Evolutionary conservation across 2,888 invertebrate genomes (phyloP).

Genomic region (Omphaloscelis lunosa): DNA sequence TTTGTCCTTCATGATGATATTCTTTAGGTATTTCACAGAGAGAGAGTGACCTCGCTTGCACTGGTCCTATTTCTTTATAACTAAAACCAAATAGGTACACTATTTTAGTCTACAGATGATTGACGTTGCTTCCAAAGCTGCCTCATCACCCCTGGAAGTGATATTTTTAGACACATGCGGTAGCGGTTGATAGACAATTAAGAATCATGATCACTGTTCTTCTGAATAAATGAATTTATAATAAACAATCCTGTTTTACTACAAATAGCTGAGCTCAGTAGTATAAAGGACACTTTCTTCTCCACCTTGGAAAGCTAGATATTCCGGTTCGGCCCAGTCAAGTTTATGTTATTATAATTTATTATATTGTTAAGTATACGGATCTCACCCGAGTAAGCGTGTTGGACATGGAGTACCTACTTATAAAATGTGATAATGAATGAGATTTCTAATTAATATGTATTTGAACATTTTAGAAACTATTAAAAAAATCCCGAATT

Average conservation of each 20-base stretch:
- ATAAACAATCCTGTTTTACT: constrained; percentile 12
- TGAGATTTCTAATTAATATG: neutral
- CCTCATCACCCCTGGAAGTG: neutral
- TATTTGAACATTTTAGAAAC: neutral
- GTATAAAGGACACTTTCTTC: constrained; percentile 59
- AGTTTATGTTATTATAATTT: constrained; percentile 48
- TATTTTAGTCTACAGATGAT: neutral
- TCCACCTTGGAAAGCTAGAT: constrained; percentile 61
- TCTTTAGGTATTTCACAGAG: neutral
- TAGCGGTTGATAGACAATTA: neutral
- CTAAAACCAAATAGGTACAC: neutral
- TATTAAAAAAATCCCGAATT: too few relatives aligned
- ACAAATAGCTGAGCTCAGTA: constrained; percentile 32
- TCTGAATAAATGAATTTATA: neutral
- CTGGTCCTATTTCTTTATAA: neutral
- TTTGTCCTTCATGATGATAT: neutral
- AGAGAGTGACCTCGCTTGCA: neutral
- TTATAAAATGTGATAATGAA: neutral
- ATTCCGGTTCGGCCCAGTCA: constrained; percentile 49
- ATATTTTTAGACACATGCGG: neutral
- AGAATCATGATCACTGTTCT: neutral
- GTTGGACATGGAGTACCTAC: constrained; percentile 9
- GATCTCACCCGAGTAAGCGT: constrained; percentile 13
- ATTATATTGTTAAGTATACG: constrained; percentile 48
- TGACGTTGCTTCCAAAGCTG: neutral